phyloP scores from a whole-genome alignment of 2,888 invertebrate species.

The Drosophila cracens region DNA sequence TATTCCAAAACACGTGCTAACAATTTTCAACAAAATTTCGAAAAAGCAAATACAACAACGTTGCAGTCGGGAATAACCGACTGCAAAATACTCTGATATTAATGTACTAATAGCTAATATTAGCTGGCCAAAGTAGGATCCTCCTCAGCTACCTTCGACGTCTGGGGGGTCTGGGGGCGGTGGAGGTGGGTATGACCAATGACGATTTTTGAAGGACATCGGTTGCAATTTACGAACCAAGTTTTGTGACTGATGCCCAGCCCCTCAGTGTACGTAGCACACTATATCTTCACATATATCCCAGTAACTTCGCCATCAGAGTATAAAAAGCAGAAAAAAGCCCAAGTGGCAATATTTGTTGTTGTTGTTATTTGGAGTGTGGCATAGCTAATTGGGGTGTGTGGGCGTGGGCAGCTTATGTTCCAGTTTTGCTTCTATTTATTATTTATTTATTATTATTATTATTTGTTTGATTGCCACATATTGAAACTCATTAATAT shows the following conservation, averaged over 20 bases:
- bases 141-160: not conserved
- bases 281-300: not conserved
- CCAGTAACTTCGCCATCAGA: not conserved
- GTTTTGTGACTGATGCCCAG: not conserved
- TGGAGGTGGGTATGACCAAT: no score
- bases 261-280: not conserved
- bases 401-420: slow-evolving; percentile 23
- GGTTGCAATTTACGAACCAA: not conserved
- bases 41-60: not conserved
- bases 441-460: not conserved
- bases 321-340: slow-evolving; percentile 7
- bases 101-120: not conserved
- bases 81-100: not conserved
- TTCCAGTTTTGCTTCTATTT: slow-evolving; percentile 14
- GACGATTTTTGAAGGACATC: not conserved
- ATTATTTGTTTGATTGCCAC: slow-evolving; percentile 33
- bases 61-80: not conserved
- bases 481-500: slow-evolving; percentile 61
- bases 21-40: slow-evolving; percentile 10
- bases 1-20: slow-evolving; percentile 33
- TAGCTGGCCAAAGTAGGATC: not conserved
- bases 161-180: no score
- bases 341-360: slow-evolving; percentile 12
- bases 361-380: not conserved
- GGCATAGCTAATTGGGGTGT: not conserved